Conservation (phyloP, 1,140 invertebrate genomes). For the Leptinotarsa texana region DNA sequence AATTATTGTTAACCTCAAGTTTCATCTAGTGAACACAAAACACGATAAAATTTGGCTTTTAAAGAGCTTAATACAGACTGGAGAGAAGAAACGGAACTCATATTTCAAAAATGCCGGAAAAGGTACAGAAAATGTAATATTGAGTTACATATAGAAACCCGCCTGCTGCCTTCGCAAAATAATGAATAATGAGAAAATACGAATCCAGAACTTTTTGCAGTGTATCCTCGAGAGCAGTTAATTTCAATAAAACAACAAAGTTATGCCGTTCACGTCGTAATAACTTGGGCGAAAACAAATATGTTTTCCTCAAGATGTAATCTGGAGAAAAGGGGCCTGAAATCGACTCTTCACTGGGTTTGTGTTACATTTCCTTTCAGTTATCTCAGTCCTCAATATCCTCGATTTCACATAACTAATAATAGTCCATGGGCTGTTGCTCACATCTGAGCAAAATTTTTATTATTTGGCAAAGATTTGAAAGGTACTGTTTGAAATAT, state of each 20-base stretch:
- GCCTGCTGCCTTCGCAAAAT: not conserved
- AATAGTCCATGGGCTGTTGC: not conserved
- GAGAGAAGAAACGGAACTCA: too few relatives aligned
- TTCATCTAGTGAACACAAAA: too few relatives aligned
- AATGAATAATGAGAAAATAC: slow-evolving; percentile 1
- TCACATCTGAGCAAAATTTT: too few relatives aligned
- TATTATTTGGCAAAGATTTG: too few relatives aligned
- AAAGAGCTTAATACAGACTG: too few relatives aligned
- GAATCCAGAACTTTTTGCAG: not conserved
- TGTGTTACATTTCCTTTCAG: not conserved
- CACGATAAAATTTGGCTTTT: too few relatives aligned
- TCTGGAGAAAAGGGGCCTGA: not conserved
- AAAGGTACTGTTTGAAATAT: too few relatives aligned
- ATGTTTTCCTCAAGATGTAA: slow-evolving; percentile 13
- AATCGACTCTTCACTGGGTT: slow-evolving; percentile 9
- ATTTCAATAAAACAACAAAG: slow-evolving; percentile 15
- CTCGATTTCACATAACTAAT: slow-evolving; percentile 21
- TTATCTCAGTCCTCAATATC: slow-evolving; percentile 18
- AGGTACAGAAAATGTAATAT: too few relatives aligned
- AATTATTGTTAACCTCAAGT: too few relatives aligned
- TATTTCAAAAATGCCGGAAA: too few relatives aligned
- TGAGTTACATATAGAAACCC: too few relatives aligned
- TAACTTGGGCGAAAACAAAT: slow-evolving; percentile 14
- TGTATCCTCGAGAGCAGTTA: not conserved
- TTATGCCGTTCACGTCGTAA: slow-evolving; percentile 10